A percentile compares a stretch with the other conserved stretches of the same genome.
phyloP scores from a whole-genome alignment of 2,797 vertebrate genomes.

The Hemitrygon akajei region DNA sequence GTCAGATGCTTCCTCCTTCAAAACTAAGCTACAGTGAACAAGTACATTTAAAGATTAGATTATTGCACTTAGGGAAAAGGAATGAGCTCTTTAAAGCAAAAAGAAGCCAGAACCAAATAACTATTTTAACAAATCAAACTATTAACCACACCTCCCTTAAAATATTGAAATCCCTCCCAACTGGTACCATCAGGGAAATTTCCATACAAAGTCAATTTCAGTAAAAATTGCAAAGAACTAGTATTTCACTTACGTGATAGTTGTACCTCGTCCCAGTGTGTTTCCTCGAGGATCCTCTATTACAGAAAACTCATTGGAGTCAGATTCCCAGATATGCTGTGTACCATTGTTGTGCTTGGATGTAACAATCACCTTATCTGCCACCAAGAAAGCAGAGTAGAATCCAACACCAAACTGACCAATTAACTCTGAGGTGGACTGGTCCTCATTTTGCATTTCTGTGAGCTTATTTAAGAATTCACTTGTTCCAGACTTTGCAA shows the following conservation, averaged over 20 bases:
- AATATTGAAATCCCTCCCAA: neutral
- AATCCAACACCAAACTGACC: slow-evolving; percentile 98
- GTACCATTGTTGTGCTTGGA: slow-evolving; percentile 95
- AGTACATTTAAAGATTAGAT: neutral
- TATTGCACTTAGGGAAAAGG: neutral
- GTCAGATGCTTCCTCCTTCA: slow-evolving; percentile 96
- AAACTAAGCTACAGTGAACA: slow-evolving; percentile 68
- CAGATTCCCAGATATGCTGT: slow-evolving; percentile 97
- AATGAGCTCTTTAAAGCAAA: neutral
- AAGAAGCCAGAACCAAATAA: neutral
- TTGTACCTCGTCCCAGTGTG: slow-evolving; percentile 87
- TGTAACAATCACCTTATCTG: slow-evolving; percentile 91
- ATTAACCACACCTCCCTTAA: neutral
- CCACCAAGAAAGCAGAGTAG: slow-evolving; percentile 95
- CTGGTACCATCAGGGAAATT: neutral
- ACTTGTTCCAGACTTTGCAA: slow-evolving; percentile 95
- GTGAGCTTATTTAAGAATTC: slow-evolving; percentile 94
- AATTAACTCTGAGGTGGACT: slow-evolving; percentile 92
- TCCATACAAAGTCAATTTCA: neutral
- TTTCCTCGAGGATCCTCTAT: slow-evolving; percentile 85
- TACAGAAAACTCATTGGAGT: slow-evolving; percentile 90
- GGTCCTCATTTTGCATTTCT: slow-evolving; percentile 78
- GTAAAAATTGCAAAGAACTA: neutral
- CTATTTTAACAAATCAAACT: neutral
- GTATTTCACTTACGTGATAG: slow-evolving; percentile 77